Percentiles rank a stretch among this genome's conserved stretches.
Evolutionary conservation across 2,888 invertebrate genomes (phyloP).

Genomic region (Xestia sexstrigata): DNA sequence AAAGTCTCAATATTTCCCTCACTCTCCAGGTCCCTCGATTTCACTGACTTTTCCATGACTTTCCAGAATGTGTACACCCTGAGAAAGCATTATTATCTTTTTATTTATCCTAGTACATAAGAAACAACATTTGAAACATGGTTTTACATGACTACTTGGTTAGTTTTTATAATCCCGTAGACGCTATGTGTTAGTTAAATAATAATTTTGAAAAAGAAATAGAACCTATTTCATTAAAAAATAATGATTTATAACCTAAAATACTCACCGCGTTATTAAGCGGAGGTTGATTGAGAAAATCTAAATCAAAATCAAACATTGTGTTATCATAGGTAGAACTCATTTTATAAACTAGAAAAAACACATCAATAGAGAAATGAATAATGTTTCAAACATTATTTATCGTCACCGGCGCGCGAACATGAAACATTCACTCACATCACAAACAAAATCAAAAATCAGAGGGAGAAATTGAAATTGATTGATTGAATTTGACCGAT

Average conservation of each 20-base stretch:
- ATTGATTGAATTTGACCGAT: conserved; percentile 1
- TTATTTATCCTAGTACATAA: background rate
- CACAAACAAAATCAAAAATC: conserved; percentile 5
- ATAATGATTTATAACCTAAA: conserved; percentile 61
- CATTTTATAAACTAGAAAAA: conserved; percentile 49
- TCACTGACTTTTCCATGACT: background rate
- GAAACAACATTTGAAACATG: background rate
- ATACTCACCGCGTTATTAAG: conserved; percentile 75
- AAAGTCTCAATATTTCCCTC: background rate
- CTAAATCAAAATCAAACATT: conserved; percentile 79
- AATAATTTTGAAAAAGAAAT: background rate
- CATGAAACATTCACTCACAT: background rate
- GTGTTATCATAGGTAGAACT: conserved; percentile 58
- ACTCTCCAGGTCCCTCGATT: background rate
- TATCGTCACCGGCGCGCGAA: conserved; percentile 63
- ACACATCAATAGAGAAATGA: conserved; percentile 9
- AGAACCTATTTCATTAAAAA: background rate
- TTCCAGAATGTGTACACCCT: background rate
- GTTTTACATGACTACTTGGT: background rate
- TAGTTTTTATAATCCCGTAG: background rate
- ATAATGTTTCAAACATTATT: conserved; percentile 35
- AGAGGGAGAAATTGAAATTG: conserved; percentile 2
- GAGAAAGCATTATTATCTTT: background rate
- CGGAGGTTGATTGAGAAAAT: conserved; percentile 73
- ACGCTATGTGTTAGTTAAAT: background rate